These are phyloP conservation scores for Lutjanus erythropterus DNA, from an alignment of 2,113 vertebrate genomes.

Conservation along the genomic window DNA sequence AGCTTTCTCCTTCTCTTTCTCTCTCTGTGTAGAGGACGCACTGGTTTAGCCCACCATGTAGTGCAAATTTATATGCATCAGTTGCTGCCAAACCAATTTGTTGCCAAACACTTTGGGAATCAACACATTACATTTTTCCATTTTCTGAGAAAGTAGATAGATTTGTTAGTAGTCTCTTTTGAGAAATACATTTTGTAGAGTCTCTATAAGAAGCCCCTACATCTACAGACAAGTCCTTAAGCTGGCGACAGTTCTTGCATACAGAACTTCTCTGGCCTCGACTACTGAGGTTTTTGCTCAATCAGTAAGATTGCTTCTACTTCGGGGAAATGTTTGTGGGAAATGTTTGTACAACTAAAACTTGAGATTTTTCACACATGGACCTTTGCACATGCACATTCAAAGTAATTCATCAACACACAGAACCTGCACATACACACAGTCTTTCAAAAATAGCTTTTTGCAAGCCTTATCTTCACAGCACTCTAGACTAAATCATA, in stretches of 20 bases:
- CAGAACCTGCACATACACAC: background rate
- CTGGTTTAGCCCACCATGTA: constrained; percentile 1
- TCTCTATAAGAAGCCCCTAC: constrained; percentile 38
- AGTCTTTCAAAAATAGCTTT: constrained; percentile 17
- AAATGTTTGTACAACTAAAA: constrained; percentile 35
- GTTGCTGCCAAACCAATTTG: constrained; percentile 43
- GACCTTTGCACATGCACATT: background rate
- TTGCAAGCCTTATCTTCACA: constrained; percentile 26
- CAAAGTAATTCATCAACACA: constrained; percentile 4
- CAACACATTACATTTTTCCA: constrained; percentile 19
- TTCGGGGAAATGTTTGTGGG: constrained; percentile 36
- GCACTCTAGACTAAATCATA: constrained; percentile 28
- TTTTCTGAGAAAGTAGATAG: constrained; percentile 46
- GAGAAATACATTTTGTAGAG: constrained; percentile 22
- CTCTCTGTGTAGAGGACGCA: constrained; percentile 2
- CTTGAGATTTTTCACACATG: background rate
- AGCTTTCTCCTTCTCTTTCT: constrained; percentile 9
- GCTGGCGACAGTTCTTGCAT: constrained; percentile 16
- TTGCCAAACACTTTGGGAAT: constrained; percentile 44
- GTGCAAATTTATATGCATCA: constrained; percentile 27
- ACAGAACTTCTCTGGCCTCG: constrained; percentile 9
- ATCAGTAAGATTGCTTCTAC: constrained; percentile 48
- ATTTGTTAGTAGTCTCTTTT: constrained; percentile 47
- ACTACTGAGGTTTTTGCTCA: constrained; percentile 38
- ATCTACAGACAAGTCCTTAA: constrained; percentile 29